Evolutionary conservation across 2,888 invertebrate species (phyloP), one percentile per base, ranked within the genome.

Genomic region (Tolmerus cingulatus): DNA sequence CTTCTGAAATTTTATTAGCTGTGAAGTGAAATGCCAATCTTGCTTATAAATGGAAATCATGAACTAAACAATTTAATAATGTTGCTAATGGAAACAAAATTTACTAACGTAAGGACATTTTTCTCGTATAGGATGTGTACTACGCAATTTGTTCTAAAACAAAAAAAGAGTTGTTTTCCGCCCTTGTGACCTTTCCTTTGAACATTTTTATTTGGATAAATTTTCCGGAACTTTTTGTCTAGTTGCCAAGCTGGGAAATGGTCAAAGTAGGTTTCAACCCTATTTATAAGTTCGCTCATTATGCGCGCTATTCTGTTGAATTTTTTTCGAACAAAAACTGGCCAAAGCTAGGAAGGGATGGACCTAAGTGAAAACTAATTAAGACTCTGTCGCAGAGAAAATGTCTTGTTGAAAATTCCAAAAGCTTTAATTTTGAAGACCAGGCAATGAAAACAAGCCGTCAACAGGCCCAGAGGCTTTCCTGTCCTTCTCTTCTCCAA

Each of bases 211-310:
- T 27, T 30, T 27, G 19, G 30, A 57, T 34, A 82, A 82, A 82
- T 37, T 82, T 57, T n/a, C 66, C 14, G 12, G 3, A 27, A 66
- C 27, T 66, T 66, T 66, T 66, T 66, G n/a, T 66, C 23, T 66
- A 8, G 23, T 27, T 66, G 23, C 66, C 66, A 66, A 34, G 27
- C 19, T n/a, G 27, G 5, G 57, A 57, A 19, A 57, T 16, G 82
- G 82, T 82, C 66, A 66, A 57, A 82, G 79, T n/a, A 57, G 82
- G n/a, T 7, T 66, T 57, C 57, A 30, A 8, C 82, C 37, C 57
- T 82, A 37, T 57, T 82, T 82, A 57, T 51, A 57, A 82, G 82
- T 82, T 82, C 66, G 82, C 57, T 82, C 82, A 57, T 82, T 37
- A 82, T 66, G 82, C 55, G 34, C 57, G 37, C 57, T 66, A 82